Evolutionary conservation across 2,888 invertebrate genomes (phyloP).

Genomic region (Cephonodes hylas): DNA sequence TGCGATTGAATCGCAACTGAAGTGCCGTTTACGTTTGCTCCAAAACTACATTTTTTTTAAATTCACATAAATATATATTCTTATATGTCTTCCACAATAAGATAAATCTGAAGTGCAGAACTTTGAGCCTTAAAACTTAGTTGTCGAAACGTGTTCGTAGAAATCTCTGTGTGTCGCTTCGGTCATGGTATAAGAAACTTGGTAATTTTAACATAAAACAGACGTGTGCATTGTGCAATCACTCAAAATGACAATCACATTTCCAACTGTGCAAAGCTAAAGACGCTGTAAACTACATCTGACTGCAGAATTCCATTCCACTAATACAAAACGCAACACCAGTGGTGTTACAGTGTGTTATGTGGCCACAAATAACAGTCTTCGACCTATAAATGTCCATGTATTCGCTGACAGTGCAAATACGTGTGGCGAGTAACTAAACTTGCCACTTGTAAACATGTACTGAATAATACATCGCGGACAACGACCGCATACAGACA

Average conservation of each 20-base stretch:
- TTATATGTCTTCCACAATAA: no score
- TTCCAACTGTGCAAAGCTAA: conserved; percentile 6
- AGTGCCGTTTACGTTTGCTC: no score
- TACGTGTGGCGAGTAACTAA: conserved; percentile 33
- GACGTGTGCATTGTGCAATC: background rate
- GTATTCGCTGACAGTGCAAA: conserved; percentile 9
- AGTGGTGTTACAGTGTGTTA: conserved; percentile 2
- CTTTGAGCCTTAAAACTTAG: no score
- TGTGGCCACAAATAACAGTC: conserved; percentile 27
- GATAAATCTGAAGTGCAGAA: no score
- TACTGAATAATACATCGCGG: conserved; percentile 59
- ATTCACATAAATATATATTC: no score
- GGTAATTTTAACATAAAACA: background rate
- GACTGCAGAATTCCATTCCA: conserved; percentile 6
- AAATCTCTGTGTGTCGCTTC: no score
- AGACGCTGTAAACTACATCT: conserved; percentile 11
- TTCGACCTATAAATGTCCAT: conserved; percentile 28
- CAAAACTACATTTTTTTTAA: no score
- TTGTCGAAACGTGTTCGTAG: no score
- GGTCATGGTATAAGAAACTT: no score
- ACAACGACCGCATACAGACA: conserved; percentile 56
- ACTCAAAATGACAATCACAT: background rate
- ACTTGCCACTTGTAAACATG: conserved; percentile 51
- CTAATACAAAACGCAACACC: conserved; percentile 3
- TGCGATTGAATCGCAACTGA: no score